A percentile compares a stretch with the other conserved stretches of the same genome.
Conservation (phyloP, 1,140 invertebrate species). For the Camponotus vicinus region DNA sequence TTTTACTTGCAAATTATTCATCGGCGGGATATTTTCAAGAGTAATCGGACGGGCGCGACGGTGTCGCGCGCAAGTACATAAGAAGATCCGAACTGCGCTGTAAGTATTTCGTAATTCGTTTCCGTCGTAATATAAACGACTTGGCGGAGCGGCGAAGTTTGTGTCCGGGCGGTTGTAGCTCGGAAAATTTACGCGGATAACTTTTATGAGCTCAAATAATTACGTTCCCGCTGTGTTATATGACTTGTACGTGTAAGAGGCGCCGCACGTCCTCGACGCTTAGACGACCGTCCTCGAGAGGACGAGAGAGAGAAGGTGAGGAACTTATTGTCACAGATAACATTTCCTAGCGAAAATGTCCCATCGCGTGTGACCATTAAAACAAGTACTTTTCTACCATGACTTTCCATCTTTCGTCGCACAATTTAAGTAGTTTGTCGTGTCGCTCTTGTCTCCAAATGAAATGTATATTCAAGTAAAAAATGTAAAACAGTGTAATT, state of each 20-base stretch:
- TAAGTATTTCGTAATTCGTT: conserved; percentile 68
- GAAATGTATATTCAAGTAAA: neutral
- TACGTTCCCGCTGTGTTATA: conserved; percentile 61
- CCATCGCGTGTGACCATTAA: conserved; percentile 34
- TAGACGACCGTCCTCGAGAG: neutral
- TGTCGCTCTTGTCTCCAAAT: neutral
- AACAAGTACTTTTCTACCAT: conserved; percentile 1
- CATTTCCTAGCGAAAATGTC: conserved; percentile 31
- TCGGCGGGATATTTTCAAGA: conserved; percentile 54
- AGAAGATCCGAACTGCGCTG: conserved; percentile 33
- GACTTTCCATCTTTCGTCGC: neutral
- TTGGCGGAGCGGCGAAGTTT: conserved; percentile 61
- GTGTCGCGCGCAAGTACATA: conserved; percentile 11
- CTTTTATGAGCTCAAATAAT: conserved; percentile 73
- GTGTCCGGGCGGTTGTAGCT: conserved; percentile 33
- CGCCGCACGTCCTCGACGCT: conserved; percentile 24
- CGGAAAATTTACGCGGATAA: conserved; percentile 68
- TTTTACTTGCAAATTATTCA: conserved; percentile 60
- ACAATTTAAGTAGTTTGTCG: neutral
- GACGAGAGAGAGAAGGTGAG: neutral
- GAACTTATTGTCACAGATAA: conserved; percentile 60
- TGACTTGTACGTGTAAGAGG: conserved; percentile 52
- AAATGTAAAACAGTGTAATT: too few species aligned
- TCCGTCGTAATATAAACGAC: conserved; percentile 64
- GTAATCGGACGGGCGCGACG: conserved; percentile 30